Evolutionary conservation across 2,888 invertebrate species (phyloP), one percentile per base, ranked within the genome.

Genomic region (Kryphioiulus occultus): DNA sequence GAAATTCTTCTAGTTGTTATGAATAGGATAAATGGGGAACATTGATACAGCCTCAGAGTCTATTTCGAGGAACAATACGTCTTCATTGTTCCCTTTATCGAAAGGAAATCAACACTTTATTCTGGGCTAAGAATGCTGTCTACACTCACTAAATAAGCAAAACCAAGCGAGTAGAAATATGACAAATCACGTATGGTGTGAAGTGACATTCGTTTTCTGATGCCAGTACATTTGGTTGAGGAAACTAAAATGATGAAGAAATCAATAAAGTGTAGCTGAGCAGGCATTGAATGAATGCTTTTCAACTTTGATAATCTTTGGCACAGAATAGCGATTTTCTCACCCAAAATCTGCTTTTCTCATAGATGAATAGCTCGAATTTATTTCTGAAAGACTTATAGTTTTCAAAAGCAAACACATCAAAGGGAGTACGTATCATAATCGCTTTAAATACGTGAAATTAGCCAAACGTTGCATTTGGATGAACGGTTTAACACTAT

Each of bases 21-120:
- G 78, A 78, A 30, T 78, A 30, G 30, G 30, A 1, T 26, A 30
- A 26, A 78, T 17, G 78, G 17, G 15, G 78, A 12, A 17, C 30
- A 78, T 78, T 78, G 26, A 26, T 15, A 78, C 78, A 26, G 30
- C 30, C 0, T 15, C 30, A 9, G 26, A 4, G 26, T n/a, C 78
- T 32, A 30, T 78, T 78, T 78, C 17, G 26, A 17, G 53, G 78
- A 78, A 78, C 15, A 78, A 78, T 78, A 78, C 12, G 30, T 78
- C 30, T 78, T 78, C 78, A 78, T 78, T 78, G 78, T 78, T 78
- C 78, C 30, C 78, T 30, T 30, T 78, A 78, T 78, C 78, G 30
- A 78, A 78, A 17, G 2, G 30, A 78, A 78, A 78, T 30, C 78
- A 78, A 78, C 30, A 30, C 78, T 30, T 59, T 59, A 30, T 15